Conservation (phyloP, 2,888 invertebrate genomes). For the Euzetes globulus region DNA sequence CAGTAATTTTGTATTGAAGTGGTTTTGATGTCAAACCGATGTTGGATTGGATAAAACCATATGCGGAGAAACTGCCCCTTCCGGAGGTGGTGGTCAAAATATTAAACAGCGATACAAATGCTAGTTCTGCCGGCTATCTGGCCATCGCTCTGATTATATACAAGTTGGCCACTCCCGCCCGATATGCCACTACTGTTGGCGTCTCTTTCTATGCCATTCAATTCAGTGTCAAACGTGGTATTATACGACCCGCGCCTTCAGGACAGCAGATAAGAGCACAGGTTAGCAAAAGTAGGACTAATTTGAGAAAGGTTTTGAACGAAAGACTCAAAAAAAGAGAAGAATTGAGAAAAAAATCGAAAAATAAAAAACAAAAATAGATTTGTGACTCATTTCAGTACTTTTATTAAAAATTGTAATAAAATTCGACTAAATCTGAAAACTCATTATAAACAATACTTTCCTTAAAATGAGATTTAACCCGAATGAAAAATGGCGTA, state of each 20-base stretch:
- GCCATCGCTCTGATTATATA: slow-evolving; percentile 86
- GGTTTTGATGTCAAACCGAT: slow-evolving; percentile 31
- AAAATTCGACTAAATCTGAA: too few relatives aligned
- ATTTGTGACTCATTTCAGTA: too few relatives aligned
- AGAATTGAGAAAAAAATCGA: background rate
- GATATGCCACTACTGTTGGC: slow-evolving; percentile 73
- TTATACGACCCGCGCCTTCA: slow-evolving; percentile 39
- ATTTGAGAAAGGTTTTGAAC: background rate
- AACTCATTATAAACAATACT: too few relatives aligned
- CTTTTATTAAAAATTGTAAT: too few relatives aligned
- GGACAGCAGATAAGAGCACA: slow-evolving; percentile 37
- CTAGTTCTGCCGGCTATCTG: slow-evolving; percentile 74
- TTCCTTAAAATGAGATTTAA: too few relatives aligned
- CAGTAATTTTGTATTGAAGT: background rate
- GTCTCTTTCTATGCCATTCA: slow-evolving; percentile 39
- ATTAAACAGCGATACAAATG: slow-evolving; percentile 3
- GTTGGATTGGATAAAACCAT: slow-evolving; percentile 15
- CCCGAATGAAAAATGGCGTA: too few relatives aligned
- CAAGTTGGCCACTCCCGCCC: slow-evolving; percentile 79
- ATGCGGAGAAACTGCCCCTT: background rate
- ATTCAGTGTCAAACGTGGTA: slow-evolving; percentile 31
- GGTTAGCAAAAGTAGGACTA: background rate
- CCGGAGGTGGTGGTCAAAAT: slow-evolving; percentile 26
- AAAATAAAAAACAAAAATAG: background rate
- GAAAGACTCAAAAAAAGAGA: slow-evolving; percentile 11